Evolutionary conservation across 2,888 invertebrate species (phyloP).

Genomic region (Lepidonotus clava): DNA sequence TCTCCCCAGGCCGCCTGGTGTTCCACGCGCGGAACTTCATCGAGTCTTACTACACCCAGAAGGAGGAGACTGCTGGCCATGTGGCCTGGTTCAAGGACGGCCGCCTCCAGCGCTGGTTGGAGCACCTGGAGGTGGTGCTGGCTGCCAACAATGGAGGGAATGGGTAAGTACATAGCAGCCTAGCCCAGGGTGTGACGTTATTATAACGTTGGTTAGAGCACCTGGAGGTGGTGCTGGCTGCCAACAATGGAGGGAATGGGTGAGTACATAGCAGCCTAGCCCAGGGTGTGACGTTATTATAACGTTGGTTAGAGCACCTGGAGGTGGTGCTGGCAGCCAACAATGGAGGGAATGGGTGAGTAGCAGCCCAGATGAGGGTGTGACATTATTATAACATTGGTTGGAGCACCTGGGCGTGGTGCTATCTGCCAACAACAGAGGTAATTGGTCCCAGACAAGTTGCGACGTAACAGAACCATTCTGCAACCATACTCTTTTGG

Average conservation of each 20-base stretch:
- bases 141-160: conserved; percentile 69
- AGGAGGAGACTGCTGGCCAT: conserved; percentile 72
- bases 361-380: no score
- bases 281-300: no score
- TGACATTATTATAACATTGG: no score
- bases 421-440: conserved; percentile 68
- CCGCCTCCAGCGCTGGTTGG: conserved; percentile 69
- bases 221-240: conserved; percentile 68
- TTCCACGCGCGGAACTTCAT: conserved; percentile 70
- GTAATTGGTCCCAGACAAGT: no score
- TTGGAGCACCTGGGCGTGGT: conserved; percentile 69
- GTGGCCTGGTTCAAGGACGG: conserved; percentile 69
- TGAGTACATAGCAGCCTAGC: no score
- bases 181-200: no score
- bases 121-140: conserved; percentile 69
- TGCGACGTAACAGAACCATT: no score
- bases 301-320: conserved; percentile 69
- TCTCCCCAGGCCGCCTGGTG: conserved; percentile 68
- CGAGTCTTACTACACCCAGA: conserved; percentile 68
- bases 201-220: conserved; percentile 68
- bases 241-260: conserved; percentile 72
- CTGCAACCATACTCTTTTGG: no score
- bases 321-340: conserved; percentile 68
- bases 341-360: conserved; percentile 71
- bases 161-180: no score